Base-by-base conservation (phyloP, 2,888 invertebrate species). In the Lasioglossum morio region DNA sequence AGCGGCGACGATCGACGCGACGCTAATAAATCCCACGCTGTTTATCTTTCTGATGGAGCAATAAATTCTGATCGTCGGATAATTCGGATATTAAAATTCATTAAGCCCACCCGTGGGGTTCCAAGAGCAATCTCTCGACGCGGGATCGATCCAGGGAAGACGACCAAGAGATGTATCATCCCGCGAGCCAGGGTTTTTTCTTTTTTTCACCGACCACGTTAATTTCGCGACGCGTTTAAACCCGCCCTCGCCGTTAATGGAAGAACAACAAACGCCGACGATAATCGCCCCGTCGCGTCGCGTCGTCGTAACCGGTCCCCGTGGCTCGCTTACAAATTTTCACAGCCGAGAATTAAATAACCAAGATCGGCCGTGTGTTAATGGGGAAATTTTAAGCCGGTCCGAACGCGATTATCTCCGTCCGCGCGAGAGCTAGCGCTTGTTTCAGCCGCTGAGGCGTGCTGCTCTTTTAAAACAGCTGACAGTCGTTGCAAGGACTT, bases 21-120 rank as follows among this genome's bases (percentile, higher is more conserved):
- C 83, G 66, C 63, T 83, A 79, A 85, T 85, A 85, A 85, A 85
- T 85, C 85, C 30, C 75, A n/a, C 60, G 82, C 74, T 78, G 78
- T 84, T 84, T 75, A 73, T 78, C 72, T 85, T 73, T 79, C 78
- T 48, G 70, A 81, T 46, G 75, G 79, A 57, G 27, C 83, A 74
- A 77, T 79, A 73, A 79, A 80, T 84, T 79, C 84, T 77, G 84
- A 84, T 80, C 70, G 60, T n/a, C 76, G 73, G 79, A 77, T 85
- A 77, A 82, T 74, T 63, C 74, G 10, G 57, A 74, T 43, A 79
- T 79, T 79, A 40, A 30, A 30, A 77, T 85, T 80, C 77, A 74
- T 79, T 73, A 46, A 70, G 53, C 23, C 34, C n/a, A n/a, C n/a
- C 27, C 37, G 43, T 37, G 40, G 10, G 70, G 60, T 46, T 19